Conservation (phyloP, 1,140 invertebrate species). For the Eulimnadia texana region DNA sequence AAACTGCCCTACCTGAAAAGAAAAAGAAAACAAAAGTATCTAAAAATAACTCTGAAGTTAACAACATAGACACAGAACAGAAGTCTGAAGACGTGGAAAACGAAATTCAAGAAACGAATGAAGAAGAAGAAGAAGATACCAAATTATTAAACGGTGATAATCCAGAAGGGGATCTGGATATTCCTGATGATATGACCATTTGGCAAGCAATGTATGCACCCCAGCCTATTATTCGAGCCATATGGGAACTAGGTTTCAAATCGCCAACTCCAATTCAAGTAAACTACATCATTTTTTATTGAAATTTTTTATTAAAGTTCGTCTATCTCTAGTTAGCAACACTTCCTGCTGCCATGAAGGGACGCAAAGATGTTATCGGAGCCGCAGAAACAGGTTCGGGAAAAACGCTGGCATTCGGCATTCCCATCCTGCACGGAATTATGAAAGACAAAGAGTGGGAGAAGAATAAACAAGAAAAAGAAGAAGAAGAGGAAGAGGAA, state of each 20-base stretch:
- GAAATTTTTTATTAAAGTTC: neutral
- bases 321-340: slow-evolving; percentile 39
- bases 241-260: slow-evolving; percentile 58
- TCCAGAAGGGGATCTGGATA: slow-evolving; percentile 9
- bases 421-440: slow-evolving; percentile 77
- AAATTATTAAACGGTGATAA: too few relatives aligned
- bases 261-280: slow-evolving; percentile 69
- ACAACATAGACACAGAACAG: too few relatives aligned
- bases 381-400: slow-evolving; percentile 96
- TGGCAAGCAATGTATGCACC: slow-evolving; percentile 61
- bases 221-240: slow-evolving; percentile 48
- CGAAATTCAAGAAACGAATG: neutral
- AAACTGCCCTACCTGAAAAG: neutral
- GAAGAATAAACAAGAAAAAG: slow-evolving; percentile 19
- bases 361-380: slow-evolving; percentile 73
- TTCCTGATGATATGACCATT: slow-evolving; percentile 34
- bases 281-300: slow-evolving; percentile 2
- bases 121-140: neutral
- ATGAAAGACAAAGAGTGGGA: slow-evolving; percentile 45
- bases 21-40: neutral
- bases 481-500: slow-evolving; percentile 25
- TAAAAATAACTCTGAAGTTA: too few relatives aligned
- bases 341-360: slow-evolving; percentile 71
- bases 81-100: slow-evolving; percentile 61
- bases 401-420: slow-evolving; percentile 91